A percentile compares a stretch with the other conserved stretches of the same genome.
These are phyloP conservation scores for Drosophila silvestris DNA, from an alignment of 2,888 invertebrate species.

Conservation along the genomic window DNA sequence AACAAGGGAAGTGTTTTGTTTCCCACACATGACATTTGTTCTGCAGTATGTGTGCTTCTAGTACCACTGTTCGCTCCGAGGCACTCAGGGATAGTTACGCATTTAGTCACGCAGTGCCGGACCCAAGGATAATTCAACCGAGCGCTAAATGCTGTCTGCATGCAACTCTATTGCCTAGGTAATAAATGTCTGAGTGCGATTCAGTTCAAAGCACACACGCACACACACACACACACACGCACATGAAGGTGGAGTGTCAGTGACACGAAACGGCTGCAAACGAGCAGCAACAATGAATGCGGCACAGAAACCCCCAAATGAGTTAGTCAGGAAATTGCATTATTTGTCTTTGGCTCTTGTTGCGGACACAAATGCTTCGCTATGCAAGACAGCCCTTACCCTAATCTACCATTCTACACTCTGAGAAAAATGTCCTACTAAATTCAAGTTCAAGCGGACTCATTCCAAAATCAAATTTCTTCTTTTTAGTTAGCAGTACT, in stretches of 20 bases:
- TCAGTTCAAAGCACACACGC: constrained; percentile 20
- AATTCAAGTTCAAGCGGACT: background rate
- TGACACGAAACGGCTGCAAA: constrained; percentile 61
- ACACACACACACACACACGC: constrained; percentile 4
- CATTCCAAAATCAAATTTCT: background rate
- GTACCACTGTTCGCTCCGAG: background rate
- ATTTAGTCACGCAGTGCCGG: constrained; percentile 41
- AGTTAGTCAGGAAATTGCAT: constrained; percentile 80
- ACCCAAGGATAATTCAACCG: constrained; percentile 24
- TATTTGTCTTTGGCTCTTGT: constrained; percentile 77
- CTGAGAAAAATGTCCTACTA: background rate
- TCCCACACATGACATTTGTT: background rate
- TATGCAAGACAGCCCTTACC: background rate
- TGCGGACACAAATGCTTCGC: constrained; percentile 60
- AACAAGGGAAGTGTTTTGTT: background rate
- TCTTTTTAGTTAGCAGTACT: background rate
- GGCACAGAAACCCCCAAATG: constrained; percentile 66
- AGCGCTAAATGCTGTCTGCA: constrained; percentile 29
- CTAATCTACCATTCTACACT: constrained; percentile 5
- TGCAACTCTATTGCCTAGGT: constrained; percentile 68
- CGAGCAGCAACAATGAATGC: constrained; percentile 20
- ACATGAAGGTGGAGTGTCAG: constrained; percentile 51
- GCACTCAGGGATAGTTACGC: constrained; percentile 26
- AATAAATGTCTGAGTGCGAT: constrained; percentile 70
- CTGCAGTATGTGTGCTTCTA: constrained; percentile 1